A percentile compares a stretch with the other conserved stretches of the same genome.
These are phyloP conservation scores for Thunnus maccoyii DNA, from an alignment of 2,113 vertebrate genomes.

Conservation along the genomic window DNA sequence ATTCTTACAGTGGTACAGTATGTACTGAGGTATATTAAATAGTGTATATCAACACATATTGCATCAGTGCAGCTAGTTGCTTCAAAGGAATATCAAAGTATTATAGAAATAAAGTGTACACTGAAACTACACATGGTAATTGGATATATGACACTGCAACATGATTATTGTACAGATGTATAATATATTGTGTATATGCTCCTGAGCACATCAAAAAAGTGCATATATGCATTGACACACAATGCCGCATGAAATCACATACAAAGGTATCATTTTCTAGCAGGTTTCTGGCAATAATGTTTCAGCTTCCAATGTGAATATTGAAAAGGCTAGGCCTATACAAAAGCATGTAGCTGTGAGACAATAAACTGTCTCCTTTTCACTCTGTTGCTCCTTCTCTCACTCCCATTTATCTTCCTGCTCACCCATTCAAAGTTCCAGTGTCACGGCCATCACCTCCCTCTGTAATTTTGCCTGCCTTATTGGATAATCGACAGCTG, in stretches of 20 bases:
- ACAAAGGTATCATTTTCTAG: neutral
- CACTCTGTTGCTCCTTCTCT: conserved; percentile 34
- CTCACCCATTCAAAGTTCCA: conserved; percentile 46
- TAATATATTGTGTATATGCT: neutral
- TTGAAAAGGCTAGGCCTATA: neutral
- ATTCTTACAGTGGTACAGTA: neutral
- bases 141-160: neutral
- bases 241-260: neutral
- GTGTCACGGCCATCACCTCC: conserved; percentile 62
- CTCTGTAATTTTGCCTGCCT: conserved; percentile 57
- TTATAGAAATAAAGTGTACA: neutral
- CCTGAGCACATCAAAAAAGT: neutral
- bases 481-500: conserved; percentile 70
- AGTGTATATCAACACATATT: neutral
- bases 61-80: neutral
- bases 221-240: neutral
- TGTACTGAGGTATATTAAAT: neutral
- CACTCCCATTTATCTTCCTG: conserved; percentile 50
- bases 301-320: neutral
- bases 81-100: no score
- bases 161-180: neutral
- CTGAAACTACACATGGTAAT: neutral
- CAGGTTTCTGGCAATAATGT: neutral
- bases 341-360: neutral
- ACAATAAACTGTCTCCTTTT: conserved; percentile 36